These are phyloP conservation scores for Ochotona princeps DNA, from an alignment of 2,113 vertebrate species.

Conservation along the genomic window DNA sequence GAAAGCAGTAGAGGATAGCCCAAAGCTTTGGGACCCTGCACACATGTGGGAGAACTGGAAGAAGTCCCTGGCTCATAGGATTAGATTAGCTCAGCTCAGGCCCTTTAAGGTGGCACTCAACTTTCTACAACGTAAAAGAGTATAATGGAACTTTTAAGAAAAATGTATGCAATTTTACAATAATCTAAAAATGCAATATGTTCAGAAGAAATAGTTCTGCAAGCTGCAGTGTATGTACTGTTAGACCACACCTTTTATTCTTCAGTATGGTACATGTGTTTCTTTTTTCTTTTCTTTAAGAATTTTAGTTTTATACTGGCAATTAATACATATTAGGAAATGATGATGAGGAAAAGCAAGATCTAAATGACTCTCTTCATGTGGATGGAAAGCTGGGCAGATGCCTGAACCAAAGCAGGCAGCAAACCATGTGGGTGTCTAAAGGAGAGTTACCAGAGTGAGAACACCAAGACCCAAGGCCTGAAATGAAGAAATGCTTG, in stretches of 20 bases:
- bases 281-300: neutral
- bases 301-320: neutral
- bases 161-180: neutral
- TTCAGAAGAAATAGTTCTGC: neutral
- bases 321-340: neutral
- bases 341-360: neutral
- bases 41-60: too few relatives aligned
- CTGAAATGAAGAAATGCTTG: neutral
- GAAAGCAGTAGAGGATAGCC: too few relatives aligned
- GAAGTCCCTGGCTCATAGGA: too few relatives aligned
- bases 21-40: too few relatives aligned
- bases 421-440: neutral
- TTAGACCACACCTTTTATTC: neutral
- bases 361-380: neutral
- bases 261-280: neutral
- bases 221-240: neutral
- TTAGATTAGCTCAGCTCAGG: too few relatives aligned
- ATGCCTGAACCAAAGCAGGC: neutral
- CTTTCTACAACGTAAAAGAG: neutral
- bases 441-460: neutral
- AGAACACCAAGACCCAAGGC: neutral
- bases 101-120: slow-evolving; percentile 20
- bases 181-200: neutral
- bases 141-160: neutral
- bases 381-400: neutral